Evolutionary conservation across 2,113 vertebrate genomes (phyloP).

Genomic region (Eubucco bourcierii): DNA sequence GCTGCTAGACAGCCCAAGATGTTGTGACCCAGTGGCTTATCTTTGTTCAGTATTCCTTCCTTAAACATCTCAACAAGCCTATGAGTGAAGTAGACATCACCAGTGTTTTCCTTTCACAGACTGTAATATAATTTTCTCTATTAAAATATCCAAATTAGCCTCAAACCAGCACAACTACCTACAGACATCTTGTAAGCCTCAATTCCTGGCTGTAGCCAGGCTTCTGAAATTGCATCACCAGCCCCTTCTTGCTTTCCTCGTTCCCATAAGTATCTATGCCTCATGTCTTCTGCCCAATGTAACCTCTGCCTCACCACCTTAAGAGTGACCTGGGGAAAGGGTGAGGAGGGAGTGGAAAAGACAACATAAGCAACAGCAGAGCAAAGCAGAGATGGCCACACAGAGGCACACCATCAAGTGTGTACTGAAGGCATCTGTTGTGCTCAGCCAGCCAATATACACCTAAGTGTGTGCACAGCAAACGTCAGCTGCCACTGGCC

Average conservation of each 20-base stretch:
- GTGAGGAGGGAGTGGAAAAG: fast-evolving
- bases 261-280: not conserved
- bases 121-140: too few relatives aligned
- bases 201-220: not conserved
- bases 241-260: not conserved
- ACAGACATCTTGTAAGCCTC: not conserved
- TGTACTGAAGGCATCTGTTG: not conserved
- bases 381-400: not conserved
- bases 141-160: too few relatives aligned
- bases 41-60: too few relatives aligned
- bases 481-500: constrained; percentile 2
- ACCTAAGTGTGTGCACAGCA: not conserved
- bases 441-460: not conserved
- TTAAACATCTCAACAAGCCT: too few relatives aligned
- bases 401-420: not conserved
- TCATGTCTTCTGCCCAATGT: fast-evolving
- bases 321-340: not conserved
- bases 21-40: too few relatives aligned
- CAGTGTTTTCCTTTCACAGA: too few relatives aligned
- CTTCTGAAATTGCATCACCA: not conserved
- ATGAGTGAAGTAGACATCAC: too few relatives aligned
- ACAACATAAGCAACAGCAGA: not conserved
- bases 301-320: not conserved
- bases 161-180: not conserved
- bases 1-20: too few relatives aligned